Base-by-base conservation (phyloP, 2,113 vertebrate species). In the Engystomops pustulosus region DNA sequence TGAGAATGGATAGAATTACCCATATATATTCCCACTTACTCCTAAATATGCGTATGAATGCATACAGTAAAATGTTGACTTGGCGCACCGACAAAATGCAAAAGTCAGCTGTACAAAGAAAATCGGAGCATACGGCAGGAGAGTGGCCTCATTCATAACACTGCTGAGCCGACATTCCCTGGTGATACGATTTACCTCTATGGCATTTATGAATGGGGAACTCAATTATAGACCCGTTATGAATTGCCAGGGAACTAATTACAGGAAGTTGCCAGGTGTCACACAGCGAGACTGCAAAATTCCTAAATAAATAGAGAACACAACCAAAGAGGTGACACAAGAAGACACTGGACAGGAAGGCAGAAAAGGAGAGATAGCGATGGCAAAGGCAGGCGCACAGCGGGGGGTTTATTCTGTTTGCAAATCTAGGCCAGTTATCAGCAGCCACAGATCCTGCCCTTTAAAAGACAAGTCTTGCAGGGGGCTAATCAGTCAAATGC, bases 361-460 rank as follows among this genome's bases (percentile, higher is more conserved):
- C 89, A 87, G 86, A 89, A 85, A 86, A 87, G 12, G 17, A 47
- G 71, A 15, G 23, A 76, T n/a, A 18, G 47, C 25, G 84, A 87
- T 89, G 91, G 25, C 78, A 86, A 90, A 93, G 90, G 88, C 92
- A 88, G 88, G 89, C 88, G 89, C 88, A 88, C 89, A 91, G 92
- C 89, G 92, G 89, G 89, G n/a, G 90, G 88, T 87, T 92, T 89
- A 91, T 89, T 90, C 87, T 85, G 71, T 75, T 86, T 90, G 91
- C 87, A 90, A 93, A 95, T 55, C 85, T 89, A 93, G 93, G 91
- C 89, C 90, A 92, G 87, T 80, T 72, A 88, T 86, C 85, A 87
- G 88, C 87, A 92, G 87, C 90, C 88, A 81, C 88, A 92, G 88
- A 85, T 81, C 87, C 86, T 88, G 88, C 83, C 90, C 89, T 89